Percentiles rank a stretch among this genome's conserved stretches.
Conservation (phyloP, 1,140 invertebrate species). For the Hycleus cichorii region DNA sequence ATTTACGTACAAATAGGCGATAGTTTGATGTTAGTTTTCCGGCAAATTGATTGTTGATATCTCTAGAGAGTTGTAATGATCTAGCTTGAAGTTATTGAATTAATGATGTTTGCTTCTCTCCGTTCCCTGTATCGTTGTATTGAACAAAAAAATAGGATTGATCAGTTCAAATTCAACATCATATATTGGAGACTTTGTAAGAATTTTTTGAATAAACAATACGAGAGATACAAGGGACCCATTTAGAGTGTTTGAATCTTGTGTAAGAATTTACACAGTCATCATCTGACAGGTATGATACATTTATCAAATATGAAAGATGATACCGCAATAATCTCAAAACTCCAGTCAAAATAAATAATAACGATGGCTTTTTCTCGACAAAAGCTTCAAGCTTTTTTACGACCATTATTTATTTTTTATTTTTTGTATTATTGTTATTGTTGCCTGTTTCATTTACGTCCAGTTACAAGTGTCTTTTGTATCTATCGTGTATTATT, state of each 20-base stretch:
- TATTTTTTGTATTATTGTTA: too few species aligned
- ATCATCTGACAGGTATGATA: slow-evolving; percentile 14
- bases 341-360: slow-evolving; percentile 14
- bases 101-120: not conserved
- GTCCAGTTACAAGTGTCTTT: not conserved
- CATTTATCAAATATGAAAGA: slow-evolving; percentile 16
- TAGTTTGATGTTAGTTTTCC: not conserved
- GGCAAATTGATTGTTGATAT: not conserved
- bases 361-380: slow-evolving; percentile 4
- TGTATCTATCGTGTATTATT: not conserved
- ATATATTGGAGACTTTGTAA: not conserved
- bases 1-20: not conserved
- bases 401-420: too few species aligned
- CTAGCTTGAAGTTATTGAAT: too few species aligned
- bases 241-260: not conserved
- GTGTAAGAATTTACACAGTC: slow-evolving; percentile 5
- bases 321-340: slow-evolving; percentile 3
- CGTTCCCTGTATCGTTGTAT: not conserved
- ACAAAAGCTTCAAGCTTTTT: not conserved
- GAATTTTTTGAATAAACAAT: slow-evolving; percentile 16
- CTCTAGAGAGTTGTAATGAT: too few species aligned
- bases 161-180: not conserved
- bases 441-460: too few species aligned
- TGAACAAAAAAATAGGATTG: too few species aligned
- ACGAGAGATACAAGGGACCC: slow-evolving; percentile 7